Conservation (phyloP, 2,113 vertebrate species). For the Archilochus colubris region DNA sequence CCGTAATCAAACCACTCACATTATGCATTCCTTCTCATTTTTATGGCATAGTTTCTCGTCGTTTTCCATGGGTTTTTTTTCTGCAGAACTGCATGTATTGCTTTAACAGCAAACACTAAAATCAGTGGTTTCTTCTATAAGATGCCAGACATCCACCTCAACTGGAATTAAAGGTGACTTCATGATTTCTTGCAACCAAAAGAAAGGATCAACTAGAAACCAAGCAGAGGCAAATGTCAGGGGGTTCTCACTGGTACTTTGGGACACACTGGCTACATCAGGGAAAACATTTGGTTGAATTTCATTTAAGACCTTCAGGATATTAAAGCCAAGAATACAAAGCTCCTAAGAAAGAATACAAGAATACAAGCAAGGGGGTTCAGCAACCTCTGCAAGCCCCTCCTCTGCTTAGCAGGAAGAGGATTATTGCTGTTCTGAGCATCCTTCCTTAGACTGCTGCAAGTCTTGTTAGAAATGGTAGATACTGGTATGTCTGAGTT, state of each 20-base stretch:
- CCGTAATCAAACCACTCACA: background rate
- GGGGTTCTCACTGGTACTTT: background rate
- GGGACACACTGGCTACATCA: background rate
- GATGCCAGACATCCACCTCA: background rate
- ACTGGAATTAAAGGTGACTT: accelerated
- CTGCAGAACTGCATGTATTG: background rate
- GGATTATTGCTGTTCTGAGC: background rate
- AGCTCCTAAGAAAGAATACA: background rate
- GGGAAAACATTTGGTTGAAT: background rate
- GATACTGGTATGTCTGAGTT: background rate
- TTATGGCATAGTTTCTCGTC: background rate
- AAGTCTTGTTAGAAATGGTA: background rate
- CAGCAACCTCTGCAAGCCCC: background rate
- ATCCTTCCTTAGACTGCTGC: background rate
- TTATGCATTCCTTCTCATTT: background rate
- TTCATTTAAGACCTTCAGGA: background rate
- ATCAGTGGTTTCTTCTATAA: background rate
- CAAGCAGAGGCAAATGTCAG: background rate
- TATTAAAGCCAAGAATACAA: background rate
- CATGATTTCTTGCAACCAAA: background rate
- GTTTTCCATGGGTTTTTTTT: background rate
- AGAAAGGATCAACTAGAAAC: background rate
- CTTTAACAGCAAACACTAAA: background rate
- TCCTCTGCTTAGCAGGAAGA: background rate
- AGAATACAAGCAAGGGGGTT: background rate